Conservation (phyloP, 2,888 invertebrate species). For the Rotaria sp. region DNA sequence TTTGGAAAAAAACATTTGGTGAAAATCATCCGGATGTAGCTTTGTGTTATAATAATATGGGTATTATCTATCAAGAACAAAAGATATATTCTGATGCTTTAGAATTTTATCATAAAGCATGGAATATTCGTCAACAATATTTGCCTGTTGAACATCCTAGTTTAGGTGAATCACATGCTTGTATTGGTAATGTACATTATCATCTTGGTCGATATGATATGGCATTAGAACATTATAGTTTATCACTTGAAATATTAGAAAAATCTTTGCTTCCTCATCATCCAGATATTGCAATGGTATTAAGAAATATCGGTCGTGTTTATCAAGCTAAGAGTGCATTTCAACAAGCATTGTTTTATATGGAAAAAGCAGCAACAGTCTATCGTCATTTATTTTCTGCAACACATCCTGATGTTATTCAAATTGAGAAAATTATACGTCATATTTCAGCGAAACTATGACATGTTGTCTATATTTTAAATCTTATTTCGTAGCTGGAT, state of each 20-base stretch:
- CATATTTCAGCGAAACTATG: neutral
- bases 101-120: neutral
- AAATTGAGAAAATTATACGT: neutral
- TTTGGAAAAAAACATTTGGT: neutral
- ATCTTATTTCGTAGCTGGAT: too few relatives aligned
- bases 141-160: neutral
- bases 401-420: neutral
- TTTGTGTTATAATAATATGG: conserved; percentile 10
- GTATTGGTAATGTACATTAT: conserved; percentile 9
- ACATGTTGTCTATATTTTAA: neutral
- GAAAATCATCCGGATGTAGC: neutral
- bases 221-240: neutral
- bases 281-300: neutral
- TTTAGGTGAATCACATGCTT: neutral
- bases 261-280: neutral
- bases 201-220: neutral
- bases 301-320: neutral
- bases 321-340: neutral
- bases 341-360: neutral
- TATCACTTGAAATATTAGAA: neutral
- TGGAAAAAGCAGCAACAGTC: neutral
- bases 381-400: neutral
- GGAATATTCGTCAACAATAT: neutral
- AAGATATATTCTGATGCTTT: neutral
- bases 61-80: neutral